Conservation (phyloP, 2,888 invertebrate species). For the Quadriops clusia region DNA sequence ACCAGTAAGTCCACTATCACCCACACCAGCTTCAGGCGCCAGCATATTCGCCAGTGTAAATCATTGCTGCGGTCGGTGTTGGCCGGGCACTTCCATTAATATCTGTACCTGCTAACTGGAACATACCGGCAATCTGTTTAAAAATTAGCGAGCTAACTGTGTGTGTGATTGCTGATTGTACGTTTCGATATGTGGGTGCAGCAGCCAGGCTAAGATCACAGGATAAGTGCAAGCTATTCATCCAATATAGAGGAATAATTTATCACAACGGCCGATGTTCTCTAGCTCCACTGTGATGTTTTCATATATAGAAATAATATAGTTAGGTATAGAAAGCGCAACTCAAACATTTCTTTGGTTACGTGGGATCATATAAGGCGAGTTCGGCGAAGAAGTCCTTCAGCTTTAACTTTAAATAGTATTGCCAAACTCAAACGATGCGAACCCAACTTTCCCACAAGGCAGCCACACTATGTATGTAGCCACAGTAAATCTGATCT, state of each 20-base stretch:
- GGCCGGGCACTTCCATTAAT: conserved; percentile 22
- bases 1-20: conserved; percentile 18
- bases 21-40: conserved; percentile 23
- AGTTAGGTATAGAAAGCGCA: no score
- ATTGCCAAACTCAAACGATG: no score
- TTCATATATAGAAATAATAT: no score
- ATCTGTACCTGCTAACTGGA: conserved; percentile 25
- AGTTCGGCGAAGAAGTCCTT: no score
- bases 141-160: conserved; percentile 17
- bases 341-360: no score
- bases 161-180: conserved; percentile 22
- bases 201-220: conserved; percentile 19
- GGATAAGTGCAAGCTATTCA: conserved; percentile 16
- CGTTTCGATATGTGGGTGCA: conserved; percentile 23
- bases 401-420: no score
- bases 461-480: no score
- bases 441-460: no score
- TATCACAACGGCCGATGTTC: no score
- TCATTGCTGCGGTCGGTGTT: conserved; percentile 19
- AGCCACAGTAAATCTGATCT: no score
- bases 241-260: conserved; percentile 19
- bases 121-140: conserved; percentile 18
- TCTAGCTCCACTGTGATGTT: no score
- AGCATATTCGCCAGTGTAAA: conserved; percentile 19
- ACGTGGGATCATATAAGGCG: no score